Conservation (phyloP, 2,797 vertebrate genomes). For the Heliangelus exortis region DNA sequence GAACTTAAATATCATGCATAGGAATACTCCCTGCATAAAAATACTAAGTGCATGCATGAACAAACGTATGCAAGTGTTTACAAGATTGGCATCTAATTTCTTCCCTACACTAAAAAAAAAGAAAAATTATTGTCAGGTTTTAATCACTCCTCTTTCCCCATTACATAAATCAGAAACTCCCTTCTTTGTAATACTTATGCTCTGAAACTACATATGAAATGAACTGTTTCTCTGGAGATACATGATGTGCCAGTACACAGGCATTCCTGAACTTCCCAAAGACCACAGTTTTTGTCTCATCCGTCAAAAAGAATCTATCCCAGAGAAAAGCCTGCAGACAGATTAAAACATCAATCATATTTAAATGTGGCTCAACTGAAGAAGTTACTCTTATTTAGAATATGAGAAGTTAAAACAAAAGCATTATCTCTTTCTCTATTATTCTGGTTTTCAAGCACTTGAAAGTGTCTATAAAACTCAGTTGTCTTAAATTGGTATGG, state of each 20-base stretch:
- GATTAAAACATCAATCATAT: not conserved
- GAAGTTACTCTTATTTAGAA: not conserved
- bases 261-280: not conserved
- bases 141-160: not conserved
- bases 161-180: not conserved
- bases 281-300: not conserved
- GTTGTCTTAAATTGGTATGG: not conserved
- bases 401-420: not conserved
- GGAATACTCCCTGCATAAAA: not conserved
- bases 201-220: not conserved
- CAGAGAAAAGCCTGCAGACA: not conserved
- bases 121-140: not conserved
- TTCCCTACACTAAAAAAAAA: too few relatives aligned
- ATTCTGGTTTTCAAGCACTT: not conserved
- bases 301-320: not conserved
- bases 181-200: not conserved
- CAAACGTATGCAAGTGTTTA: not conserved
- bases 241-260: not conserved
- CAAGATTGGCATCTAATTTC: not conserved
- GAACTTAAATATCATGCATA: not conserved
- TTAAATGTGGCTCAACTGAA: not conserved
- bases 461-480: not conserved
- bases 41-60: not conserved
- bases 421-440: not conserved
- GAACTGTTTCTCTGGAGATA: not conserved